Base-by-base conservation (phyloP, 2,797 vertebrate species). In the Catostomus latipinnis region DNA sequence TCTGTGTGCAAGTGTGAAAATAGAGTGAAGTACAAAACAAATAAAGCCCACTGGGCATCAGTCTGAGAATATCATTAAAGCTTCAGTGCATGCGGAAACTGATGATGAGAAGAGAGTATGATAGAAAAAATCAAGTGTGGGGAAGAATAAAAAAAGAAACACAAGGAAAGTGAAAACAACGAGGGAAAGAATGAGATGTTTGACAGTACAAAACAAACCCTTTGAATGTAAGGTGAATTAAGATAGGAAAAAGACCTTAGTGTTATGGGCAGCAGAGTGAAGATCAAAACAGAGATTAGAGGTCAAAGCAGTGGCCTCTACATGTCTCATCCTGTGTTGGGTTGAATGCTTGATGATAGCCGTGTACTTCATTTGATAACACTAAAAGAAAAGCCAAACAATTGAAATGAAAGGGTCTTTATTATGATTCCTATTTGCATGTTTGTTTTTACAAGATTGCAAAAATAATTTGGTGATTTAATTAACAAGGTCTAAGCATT, bases 61-160 rank as follows among this genome's bases (percentile, higher is more conserved):
- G 56, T 48, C 74, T 76, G 52, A 48, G 74, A 76, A 67, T 76
- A 76, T 76, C 74, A 76, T 76, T 76, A 76, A 67, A 10, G 43
- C 43, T 57, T 76, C 52, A 65, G 58, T 71, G 56, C 34, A 11
- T 18, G 68, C 58, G 22, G 12, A 45, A 74, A 18, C 62, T 57
- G 63, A 57, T 57, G 62, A 68, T 57, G 34, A 61, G n/a, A 74
- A 43, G 43, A 8, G 1, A 7, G n/a, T 22, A 56, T 6, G 8
- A 52, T 4, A n/a, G 50, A 81, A 61, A 79, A 73, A 22, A 18
- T 34, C 34, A 67, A 52, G 43, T 52, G 52, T 6, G 22, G 53
- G 13, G 83, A 83, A 88, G 69, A 82, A 78, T 54, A 76, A 70
- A 69, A 71, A 79, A 62, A 45, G 71, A 69, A 49, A 77, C 81